Percentiles rank a stretch among this genome's conserved stretches.
phyloP scores from a whole-genome alignment of 1,140 invertebrate genomes.

The Plectrocnemia conspersa region DNA sequence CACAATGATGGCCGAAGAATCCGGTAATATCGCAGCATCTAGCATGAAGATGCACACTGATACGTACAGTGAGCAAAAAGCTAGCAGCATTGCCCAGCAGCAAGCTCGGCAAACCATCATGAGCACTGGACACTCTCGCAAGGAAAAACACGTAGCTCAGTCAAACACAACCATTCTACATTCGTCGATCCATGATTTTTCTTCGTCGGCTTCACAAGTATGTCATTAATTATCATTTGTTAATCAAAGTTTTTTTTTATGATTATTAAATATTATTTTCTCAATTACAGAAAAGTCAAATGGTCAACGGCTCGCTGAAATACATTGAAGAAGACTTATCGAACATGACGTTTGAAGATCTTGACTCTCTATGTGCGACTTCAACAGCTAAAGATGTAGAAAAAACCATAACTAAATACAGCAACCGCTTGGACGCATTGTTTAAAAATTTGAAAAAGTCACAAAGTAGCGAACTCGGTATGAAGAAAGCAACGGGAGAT shows the following conservation, averaged over 20 bases:
- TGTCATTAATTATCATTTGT: not conserved
- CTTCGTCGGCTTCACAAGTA: slow-evolving; percentile 31
- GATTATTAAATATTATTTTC: not conserved
- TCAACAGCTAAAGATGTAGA: slow-evolving; percentile 76
- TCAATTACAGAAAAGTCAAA: slow-evolving; percentile 57
- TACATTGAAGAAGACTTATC: slow-evolving; percentile 59
- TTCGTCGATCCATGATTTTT: slow-evolving; percentile 23
- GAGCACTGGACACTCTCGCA: slow-evolving; percentile 72
- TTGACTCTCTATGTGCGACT: slow-evolving; percentile 66
- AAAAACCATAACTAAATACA: slow-evolving; percentile 75
- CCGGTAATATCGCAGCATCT: slow-evolving; percentile 70
- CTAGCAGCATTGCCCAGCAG: slow-evolving; percentile 64
- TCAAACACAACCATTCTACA: slow-evolving; percentile 75
- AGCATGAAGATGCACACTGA: slow-evolving; percentile 80
- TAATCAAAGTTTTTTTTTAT: not conserved
- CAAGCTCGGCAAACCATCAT: slow-evolving; percentile 79
- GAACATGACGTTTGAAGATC: slow-evolving; percentile 69
- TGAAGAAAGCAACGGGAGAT: slow-evolving; percentile 56
- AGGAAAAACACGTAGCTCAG: slow-evolving; percentile 71
- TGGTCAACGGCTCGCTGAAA: slow-evolving; percentile 59
- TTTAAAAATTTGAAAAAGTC: slow-evolving; percentile 56
- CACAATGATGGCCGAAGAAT: slow-evolving; percentile 76
- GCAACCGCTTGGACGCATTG: slow-evolving; percentile 63
- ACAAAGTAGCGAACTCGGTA: slow-evolving; percentile 50
- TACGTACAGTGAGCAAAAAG: slow-evolving; percentile 78